These are phyloP conservation scores for Eledone cirrhosa DNA, from an alignment of 2,888 invertebrate genomes.

Conservation along the genomic window DNA sequence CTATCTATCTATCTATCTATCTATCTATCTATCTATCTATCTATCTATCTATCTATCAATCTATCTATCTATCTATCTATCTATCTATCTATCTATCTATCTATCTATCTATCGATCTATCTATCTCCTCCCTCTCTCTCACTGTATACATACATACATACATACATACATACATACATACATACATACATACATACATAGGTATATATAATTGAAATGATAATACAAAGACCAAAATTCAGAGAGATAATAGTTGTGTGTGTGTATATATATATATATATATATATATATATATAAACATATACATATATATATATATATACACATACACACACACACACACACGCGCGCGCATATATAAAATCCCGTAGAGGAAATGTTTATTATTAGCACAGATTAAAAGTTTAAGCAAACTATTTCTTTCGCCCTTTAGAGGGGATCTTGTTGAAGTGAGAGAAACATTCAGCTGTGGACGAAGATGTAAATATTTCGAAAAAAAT, in stretches of 20 bases:
- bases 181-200: background rate
- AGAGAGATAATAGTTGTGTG: background rate
- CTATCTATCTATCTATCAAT: too few relatives aligned
- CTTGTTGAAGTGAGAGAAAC: background rate
- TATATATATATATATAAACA: conserved; percentile 9
- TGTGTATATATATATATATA: conserved; percentile 11
- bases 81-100: too few relatives aligned
- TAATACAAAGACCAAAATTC: too few relatives aligned
- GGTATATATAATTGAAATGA: background rate
- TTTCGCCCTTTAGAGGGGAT: background rate
- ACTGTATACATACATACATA: too few relatives aligned
- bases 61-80: too few relatives aligned
- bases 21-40: too few relatives aligned
- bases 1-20: background rate
- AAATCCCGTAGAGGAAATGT: too few relatives aligned
- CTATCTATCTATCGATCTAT: too few relatives aligned
- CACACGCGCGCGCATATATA: background rate
- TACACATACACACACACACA: background rate
- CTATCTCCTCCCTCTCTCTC: too few relatives aligned
- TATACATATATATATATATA: background rate
- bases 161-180: background rate
- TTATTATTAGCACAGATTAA: too few relatives aligned
- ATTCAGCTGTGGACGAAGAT: background rate
- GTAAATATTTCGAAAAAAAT: background rate
- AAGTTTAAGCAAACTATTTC: background rate